Evolutionary conservation across 2,113 vertebrate genomes (phyloP), one percentile per base, ranked within the genome.

Genomic region (Coreoperca whiteheadi): DNA sequence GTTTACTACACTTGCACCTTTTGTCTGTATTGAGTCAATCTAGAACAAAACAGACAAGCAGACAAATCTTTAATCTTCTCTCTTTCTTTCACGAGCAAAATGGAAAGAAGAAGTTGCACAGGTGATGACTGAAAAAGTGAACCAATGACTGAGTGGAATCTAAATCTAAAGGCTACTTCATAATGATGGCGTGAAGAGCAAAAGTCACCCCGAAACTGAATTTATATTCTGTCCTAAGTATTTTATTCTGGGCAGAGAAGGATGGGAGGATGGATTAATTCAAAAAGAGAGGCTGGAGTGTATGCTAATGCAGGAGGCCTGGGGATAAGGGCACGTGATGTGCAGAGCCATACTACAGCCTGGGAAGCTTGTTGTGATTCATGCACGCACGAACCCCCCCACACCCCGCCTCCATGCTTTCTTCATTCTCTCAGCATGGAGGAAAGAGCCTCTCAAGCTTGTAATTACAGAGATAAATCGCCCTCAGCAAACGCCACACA

Each of bases 381-480:
- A 51, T 6, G 4, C 43, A 4, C 34, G 7, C 32, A n/a, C 21
- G 1, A 15, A 15, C 4, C 15, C 46, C 46, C 46, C 46, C 46
- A 15, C 59, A 34, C 1, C 63, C 63, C 57, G 4, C 63, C 74
- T 85, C 77, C 79, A 78, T 64, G 65, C 48, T 82, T 86, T 72
- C 79, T 79, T 85, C 79, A 83, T 76, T 84, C 89, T 79, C 81
- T 84, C 82, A 84, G 82, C 74, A 79, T 46, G 86, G 57, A 85
- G 66, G 77, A 53, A 77, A 78, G 88, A 84, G 77, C 71, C 77
- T 90, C 82, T 92, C 83, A 86, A 89, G 89, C 89, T 91, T 85
- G 91, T 91, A 91, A 92, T 94, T 94, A 90, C 77, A 56, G 20
- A 5, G 54, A 91, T 91, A 90, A 88, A 89, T 88, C 25, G 18